phyloP scores from a whole-genome alignment of 1,140 invertebrate species.

The Sminthurides bifidus region DNA sequence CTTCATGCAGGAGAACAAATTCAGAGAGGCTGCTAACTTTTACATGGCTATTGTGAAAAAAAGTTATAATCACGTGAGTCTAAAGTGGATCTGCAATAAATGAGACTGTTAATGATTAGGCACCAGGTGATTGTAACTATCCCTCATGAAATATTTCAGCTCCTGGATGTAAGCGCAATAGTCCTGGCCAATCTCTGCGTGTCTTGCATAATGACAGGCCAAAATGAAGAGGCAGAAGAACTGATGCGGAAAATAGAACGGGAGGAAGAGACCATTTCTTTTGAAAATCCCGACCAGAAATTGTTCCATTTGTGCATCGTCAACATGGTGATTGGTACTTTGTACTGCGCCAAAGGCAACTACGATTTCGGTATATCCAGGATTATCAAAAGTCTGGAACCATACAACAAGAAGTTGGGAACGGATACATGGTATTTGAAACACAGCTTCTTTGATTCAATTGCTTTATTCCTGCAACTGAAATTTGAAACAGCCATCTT shows the following conservation, averaged over 20 bases:
- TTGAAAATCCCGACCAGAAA: conserved; percentile 89
- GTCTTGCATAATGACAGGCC: conserved; percentile 76
- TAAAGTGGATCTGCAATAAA: not conserved
- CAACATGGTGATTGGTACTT: conserved; percentile 95
- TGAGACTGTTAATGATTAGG: conserved; percentile 5
- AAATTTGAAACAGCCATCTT: too few species aligned
- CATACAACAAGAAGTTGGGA: conserved; percentile 87
- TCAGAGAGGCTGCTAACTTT: conserved; percentile 93
- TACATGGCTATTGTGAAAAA: conserved; percentile 98
- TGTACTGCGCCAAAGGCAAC: conserved; percentile 98
- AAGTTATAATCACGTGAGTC: conserved; percentile 75
- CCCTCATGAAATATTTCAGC: conserved; percentile 49
- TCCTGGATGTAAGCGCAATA: conserved; percentile 87
- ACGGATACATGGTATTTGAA: conserved; percentile 77
- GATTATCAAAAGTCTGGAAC: conserved; percentile 92
- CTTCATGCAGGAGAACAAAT: conserved; percentile 99
- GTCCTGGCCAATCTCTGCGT: conserved; percentile 97
- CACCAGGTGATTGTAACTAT: conserved; percentile 6
- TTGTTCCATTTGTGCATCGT: conserved; percentile 96
- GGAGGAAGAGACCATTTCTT: conserved; percentile 85
- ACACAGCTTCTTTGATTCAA: not conserved
- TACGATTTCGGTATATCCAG: conserved; percentile 98
- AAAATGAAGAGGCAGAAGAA: conserved; percentile 98
- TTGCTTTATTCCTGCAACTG: not conserved
- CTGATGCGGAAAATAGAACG: conserved; percentile 98